These are phyloP conservation scores for Sebastes vulpes DNA, from an alignment of 2,797 vertebrate genomes.

Conservation along the genomic window DNA sequence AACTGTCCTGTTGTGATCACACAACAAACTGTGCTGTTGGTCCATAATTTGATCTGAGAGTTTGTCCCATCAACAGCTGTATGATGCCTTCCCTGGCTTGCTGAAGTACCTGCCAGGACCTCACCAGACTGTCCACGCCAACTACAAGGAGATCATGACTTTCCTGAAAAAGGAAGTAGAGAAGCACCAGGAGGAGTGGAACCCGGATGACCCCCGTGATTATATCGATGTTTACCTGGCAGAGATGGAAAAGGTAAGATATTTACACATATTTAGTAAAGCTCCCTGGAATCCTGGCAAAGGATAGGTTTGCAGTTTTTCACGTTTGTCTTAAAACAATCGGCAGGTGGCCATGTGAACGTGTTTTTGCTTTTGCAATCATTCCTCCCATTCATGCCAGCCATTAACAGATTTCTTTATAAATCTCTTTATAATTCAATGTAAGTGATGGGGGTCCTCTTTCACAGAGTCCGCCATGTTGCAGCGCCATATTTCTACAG, in stretches of 20 bases:
- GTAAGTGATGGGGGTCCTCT: too few relatives aligned
- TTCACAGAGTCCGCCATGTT: too few relatives aligned
- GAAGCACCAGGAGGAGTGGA: slow-evolving; percentile 83
- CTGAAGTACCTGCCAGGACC: slow-evolving; percentile 85
- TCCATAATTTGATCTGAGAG: slow-evolving; percentile 25
- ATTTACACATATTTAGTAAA: not conserved
- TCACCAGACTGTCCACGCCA: slow-evolving; percentile 80
- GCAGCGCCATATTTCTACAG: too few relatives aligned
- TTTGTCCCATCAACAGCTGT: slow-evolving; percentile 76
- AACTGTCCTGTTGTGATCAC: not conserved
- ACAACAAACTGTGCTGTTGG: not conserved
- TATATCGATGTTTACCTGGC: slow-evolving; percentile 88
- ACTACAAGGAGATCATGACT: slow-evolving; percentile 76
- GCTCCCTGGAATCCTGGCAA: too few relatives aligned
- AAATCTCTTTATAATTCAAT: too few relatives aligned
- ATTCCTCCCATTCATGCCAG: too few relatives aligned
- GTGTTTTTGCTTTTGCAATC: too few relatives aligned
- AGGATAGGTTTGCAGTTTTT: too few relatives aligned
- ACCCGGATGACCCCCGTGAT: slow-evolving; percentile 86
- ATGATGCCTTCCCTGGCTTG: slow-evolving; percentile 85
- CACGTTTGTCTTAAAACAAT: too few relatives aligned
- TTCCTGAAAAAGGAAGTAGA: slow-evolving; percentile 80
- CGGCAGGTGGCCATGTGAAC: too few relatives aligned
- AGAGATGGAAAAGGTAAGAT: slow-evolving; percentile 86
- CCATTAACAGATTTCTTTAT: too few relatives aligned